These are phyloP conservation scores for Coregonus ussuriensis DNA, from an alignment of 2,797 vertebrate genomes.

Conservation along the genomic window DNA sequence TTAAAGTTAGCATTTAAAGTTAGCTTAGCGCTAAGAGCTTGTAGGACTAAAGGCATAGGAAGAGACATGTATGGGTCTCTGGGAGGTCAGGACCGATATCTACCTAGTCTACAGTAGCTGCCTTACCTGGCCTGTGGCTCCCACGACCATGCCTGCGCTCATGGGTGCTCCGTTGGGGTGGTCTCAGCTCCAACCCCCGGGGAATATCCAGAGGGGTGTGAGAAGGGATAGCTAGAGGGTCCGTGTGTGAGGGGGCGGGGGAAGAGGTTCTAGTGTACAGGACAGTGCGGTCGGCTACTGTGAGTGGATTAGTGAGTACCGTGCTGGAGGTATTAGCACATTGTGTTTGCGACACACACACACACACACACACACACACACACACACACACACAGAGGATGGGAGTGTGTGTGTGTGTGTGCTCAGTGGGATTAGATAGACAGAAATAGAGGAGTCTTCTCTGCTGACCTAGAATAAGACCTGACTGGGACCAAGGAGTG, in stretches of 20 bases:
- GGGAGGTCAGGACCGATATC: neutral
- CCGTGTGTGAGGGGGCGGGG: conserved; percentile 22
- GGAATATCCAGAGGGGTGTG: conserved; percentile 41
- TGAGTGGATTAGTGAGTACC: conserved; percentile 73
- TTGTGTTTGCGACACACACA: conserved; percentile 23
- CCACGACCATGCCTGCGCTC: conserved; percentile 68
- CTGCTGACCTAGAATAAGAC: conserved; percentile 73
- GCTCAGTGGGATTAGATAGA: conserved; percentile 70
- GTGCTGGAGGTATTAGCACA: conserved; percentile 74
- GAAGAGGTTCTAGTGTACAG: conserved; percentile 16
- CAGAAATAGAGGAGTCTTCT: conserved; percentile 72
- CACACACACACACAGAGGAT: neutral
- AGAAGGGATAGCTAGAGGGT: conserved; percentile 8
- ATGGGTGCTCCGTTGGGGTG: conserved; percentile 45
- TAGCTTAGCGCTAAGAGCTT: neutral
- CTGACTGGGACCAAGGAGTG: conserved; percentile 26
- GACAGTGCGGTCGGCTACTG: conserved; percentile 48
- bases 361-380: conserved; percentile 11
- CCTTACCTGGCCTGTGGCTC: conserved; percentile 74
- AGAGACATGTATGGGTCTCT: neutral
- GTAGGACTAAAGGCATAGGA: neutral
- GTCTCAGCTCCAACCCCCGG: conserved; percentile 2
- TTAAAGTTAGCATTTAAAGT: neutral
- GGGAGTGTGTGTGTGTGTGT: conserved; percentile 33
- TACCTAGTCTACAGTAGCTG: neutral